These are phyloP conservation scores for Peromyscus eremicus DNA, from an alignment of 2,797 vertebrate genomes.

Conservation along the genomic window DNA sequence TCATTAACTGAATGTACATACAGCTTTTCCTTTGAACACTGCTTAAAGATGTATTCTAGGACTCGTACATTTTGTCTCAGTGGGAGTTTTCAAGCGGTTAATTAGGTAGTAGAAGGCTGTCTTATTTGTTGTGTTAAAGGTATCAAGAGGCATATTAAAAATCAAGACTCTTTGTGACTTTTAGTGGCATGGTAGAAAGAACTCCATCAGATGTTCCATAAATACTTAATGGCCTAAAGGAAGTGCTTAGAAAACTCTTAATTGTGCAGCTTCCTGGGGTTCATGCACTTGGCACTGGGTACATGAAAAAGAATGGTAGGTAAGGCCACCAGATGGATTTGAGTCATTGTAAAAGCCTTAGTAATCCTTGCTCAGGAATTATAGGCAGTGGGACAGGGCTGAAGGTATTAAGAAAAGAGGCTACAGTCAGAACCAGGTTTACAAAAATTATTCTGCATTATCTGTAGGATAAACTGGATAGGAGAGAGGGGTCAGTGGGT, in stretches of 20 bases:
- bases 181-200: neutral
- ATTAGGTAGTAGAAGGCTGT: neutral
- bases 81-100: neutral
- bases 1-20: neutral
- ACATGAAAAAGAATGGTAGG: fast-evolving
- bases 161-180: no score
- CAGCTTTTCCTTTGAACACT: neutral
- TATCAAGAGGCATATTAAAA: neutral
- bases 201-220: neutral
- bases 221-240: neutral
- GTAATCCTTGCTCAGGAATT: neutral
- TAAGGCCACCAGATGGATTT: neutral
- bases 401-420: neutral
- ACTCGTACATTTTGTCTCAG: neutral
- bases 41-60: neutral
- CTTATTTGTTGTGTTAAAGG: neutral
- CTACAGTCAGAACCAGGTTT: neutral
- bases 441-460: neutral
- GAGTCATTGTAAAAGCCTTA: neutral
- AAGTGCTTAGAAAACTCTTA: neutral
- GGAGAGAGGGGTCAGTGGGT: neutral
- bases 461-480: neutral
- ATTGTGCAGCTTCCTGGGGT: neutral
- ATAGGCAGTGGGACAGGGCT: neutral
- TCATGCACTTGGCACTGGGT: neutral